phyloP scores from a whole-genome alignment of 2,113 vertebrate genomes.

The Platichthys stellatus region DNA sequence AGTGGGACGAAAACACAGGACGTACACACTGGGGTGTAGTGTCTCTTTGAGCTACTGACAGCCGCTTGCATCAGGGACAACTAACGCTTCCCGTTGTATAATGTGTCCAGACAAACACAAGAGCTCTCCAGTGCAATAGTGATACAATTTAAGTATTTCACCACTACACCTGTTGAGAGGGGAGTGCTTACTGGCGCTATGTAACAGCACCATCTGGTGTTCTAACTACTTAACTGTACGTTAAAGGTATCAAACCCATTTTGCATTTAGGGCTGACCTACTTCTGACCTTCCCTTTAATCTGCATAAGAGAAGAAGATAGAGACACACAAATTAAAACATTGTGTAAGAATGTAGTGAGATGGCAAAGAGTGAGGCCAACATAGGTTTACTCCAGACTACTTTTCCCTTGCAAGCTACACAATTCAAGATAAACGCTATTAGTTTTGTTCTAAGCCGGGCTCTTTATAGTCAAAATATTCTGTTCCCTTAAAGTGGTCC shows the following conservation, averaged over 20 bases:
- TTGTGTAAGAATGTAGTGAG: slow-evolving; percentile 50
- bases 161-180: slow-evolving; percentile 22
- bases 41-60: slow-evolving; percentile 62
- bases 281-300: slow-evolving; percentile 47
- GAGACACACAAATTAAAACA: slow-evolving; percentile 61
- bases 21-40: slow-evolving; percentile 64
- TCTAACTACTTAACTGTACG: slow-evolving; percentile 24
- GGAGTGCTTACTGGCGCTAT: slow-evolving; percentile 39
- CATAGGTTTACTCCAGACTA: slow-evolving; percentile 39
- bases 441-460: slow-evolving; percentile 56
- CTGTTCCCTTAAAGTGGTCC: slow-evolving; percentile 80
- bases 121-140: slow-evolving; percentile 49
- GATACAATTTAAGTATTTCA: slow-evolving; percentile 23
- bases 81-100: slow-evolving; percentile 55
- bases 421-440: slow-evolving; percentile 41
- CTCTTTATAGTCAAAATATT: slow-evolving; percentile 55
- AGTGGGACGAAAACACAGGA: slow-evolving; percentile 72
- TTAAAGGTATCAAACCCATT: slow-evolving; percentile 17
- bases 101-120: slow-evolving; percentile 54
- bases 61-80: slow-evolving; percentile 64
- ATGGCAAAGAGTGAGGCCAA: slow-evolving; percentile 47
- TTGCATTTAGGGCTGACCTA: slow-evolving; percentile 12
- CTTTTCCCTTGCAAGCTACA: slow-evolving; percentile 45
- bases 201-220: slow-evolving; percentile 68
- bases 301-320: slow-evolving; percentile 35